Percentiles rank a stretch among this genome's conserved stretches.
Conservation (phyloP, 2,113 vertebrate species). For the Orthonyx spaldingii region DNA sequence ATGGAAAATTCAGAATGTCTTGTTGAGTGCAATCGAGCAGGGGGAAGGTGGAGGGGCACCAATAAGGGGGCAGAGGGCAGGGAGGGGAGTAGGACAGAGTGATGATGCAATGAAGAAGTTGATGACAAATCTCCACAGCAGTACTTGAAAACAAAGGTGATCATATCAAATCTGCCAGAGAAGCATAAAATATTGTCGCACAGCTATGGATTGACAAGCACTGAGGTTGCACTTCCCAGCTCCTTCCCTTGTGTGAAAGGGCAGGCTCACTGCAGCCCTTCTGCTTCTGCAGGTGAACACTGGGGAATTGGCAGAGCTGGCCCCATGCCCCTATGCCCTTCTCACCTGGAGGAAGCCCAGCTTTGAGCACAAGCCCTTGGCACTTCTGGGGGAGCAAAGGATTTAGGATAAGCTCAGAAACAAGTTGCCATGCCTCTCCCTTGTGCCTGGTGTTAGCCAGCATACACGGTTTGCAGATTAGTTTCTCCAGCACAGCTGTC, state of each 20-base stretch:
- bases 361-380: background rate
- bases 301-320: background rate
- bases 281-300: accelerated
- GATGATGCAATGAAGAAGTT: background rate
- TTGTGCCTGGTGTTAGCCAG: background rate
- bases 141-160: background rate
- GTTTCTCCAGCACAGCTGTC: background rate
- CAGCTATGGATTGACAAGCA: background rate
- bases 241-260: background rate
- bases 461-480: accelerated
- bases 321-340: accelerated
- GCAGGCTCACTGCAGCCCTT: background rate
- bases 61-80: background rate
- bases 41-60: background rate
- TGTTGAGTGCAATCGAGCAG: background rate
- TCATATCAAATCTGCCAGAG: background rate
- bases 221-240: background rate
- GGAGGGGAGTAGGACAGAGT: background rate
- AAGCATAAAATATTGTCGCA: background rate
- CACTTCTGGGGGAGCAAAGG: background rate
- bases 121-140: background rate
- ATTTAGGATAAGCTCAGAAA: background rate
- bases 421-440: background rate
- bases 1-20: conserved; percentile 30
- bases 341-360: background rate